These are phyloP conservation scores for Sarcophaga variegata DNA, from an alignment of 2,888 invertebrate species.

Conservation along the genomic window DNA sequence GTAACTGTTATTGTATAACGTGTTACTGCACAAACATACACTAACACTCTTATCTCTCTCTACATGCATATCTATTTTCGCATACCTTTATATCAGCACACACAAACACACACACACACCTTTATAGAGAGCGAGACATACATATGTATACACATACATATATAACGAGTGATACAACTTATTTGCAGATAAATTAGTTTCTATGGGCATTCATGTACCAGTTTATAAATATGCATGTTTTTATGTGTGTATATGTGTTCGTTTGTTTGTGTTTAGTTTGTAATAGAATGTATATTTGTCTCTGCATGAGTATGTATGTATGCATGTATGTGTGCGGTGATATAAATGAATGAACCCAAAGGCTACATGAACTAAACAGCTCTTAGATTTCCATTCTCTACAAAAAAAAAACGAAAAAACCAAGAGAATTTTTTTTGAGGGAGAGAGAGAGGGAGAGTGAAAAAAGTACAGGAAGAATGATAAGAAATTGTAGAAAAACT, in stretches of 20 bases:
- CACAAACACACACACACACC: neutral
- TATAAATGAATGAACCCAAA: neutral
- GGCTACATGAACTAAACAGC: constrained; percentile 10
- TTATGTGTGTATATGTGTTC: neutral
- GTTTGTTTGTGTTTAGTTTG: neutral
- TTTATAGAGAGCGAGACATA: neutral
- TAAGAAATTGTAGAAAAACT: neutral
- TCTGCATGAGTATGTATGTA: neutral
- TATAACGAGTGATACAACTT: constrained; percentile 8
- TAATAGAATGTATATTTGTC: neutral
- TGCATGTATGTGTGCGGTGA: neutral
- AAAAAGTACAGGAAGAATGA: neutral
- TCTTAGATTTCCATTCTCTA: neutral
- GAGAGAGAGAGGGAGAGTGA: neutral
- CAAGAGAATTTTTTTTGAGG: neutral
- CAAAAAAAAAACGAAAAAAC: neutral
- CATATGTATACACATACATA: neutral
- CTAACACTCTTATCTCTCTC: constrained; percentile 26
- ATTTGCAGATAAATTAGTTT: constrained; percentile 55
- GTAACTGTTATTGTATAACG: neutral
- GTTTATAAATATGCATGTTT: neutral
- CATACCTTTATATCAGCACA: constrained; percentile 32
- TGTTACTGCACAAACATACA: neutral
- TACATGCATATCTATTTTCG: constrained; percentile 24
- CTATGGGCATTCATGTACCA: constrained; percentile 14